Conservation (phyloP, 2,888 invertebrate species). For the Dilophus febrilis region DNA sequence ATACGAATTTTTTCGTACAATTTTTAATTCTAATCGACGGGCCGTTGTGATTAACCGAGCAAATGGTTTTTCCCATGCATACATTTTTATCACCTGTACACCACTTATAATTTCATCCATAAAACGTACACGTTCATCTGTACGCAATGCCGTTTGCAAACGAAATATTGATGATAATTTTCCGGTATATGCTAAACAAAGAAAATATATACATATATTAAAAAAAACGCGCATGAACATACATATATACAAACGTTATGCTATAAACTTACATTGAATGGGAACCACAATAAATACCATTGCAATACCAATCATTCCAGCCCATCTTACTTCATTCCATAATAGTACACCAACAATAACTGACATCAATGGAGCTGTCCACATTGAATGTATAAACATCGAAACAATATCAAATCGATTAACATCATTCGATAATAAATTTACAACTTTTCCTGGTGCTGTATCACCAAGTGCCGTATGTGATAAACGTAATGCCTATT, state of each 20-base stretch:
- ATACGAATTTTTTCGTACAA: slow-evolving; percentile 43
- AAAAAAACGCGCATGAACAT: no score
- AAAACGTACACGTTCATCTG: slow-evolving; percentile 56
- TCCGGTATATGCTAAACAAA: slow-evolving; percentile 17
- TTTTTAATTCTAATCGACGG: slow-evolving; percentile 42
- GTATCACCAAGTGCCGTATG: slow-evolving; percentile 60
- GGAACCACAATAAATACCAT: slow-evolving; percentile 56
- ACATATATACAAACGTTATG: no score
- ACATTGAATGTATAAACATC: slow-evolving; percentile 57
- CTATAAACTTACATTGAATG: slow-evolving; percentile 42
- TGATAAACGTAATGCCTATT: slow-evolving; percentile 42
- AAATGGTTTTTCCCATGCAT: slow-evolving; percentile 80
- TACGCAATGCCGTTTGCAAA: slow-evolving; percentile 36
- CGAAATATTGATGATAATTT: slow-evolving; percentile 25
- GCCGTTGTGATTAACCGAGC: slow-evolving; percentile 52
- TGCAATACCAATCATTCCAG: slow-evolving; percentile 50
- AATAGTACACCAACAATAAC: slow-evolving; percentile 51
- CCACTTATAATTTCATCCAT: slow-evolving; percentile 60
- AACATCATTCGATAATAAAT: slow-evolving; percentile 75
- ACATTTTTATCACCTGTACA: slow-evolving; percentile 76
- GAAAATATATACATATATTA: neutral
- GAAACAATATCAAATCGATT: slow-evolving; percentile 65
- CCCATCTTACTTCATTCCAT: slow-evolving; percentile 45
- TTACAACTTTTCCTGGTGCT: slow-evolving; percentile 74
- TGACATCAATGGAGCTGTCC: slow-evolving; percentile 56